phyloP scores from a whole-genome alignment of 2,888 invertebrate species.

The Sthenelais limicola region DNA sequence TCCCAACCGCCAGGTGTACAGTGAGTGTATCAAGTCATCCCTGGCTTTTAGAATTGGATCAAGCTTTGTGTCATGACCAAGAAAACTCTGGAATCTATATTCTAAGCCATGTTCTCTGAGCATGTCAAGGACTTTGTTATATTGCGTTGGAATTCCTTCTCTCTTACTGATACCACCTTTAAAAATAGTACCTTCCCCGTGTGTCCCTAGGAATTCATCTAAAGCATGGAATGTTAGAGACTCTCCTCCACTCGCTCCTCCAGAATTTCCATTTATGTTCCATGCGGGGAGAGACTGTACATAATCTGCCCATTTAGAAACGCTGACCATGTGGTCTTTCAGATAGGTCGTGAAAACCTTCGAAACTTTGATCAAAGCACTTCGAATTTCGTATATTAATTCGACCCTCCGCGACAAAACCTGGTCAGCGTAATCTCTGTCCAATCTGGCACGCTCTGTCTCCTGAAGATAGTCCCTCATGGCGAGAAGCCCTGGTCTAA shows the following conservation, averaged over 20 bases:
- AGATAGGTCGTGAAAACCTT: slow-evolving; percentile 23
- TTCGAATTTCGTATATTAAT: slow-evolving; percentile 8
- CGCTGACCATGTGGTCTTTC: slow-evolving; percentile 3
- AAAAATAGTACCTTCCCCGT: slow-evolving; percentile 26
- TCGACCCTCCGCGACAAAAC: slow-evolving; percentile 24
- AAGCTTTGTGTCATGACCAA: background rate
- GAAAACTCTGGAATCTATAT: slow-evolving; percentile 35
- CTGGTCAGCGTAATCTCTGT: background rate
- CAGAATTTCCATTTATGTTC: slow-evolving; percentile 33
- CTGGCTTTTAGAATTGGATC: slow-evolving; percentile 26
- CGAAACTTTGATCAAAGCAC: background rate
- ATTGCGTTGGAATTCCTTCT: slow-evolving; percentile 16
- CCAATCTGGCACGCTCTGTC: slow-evolving; percentile 28
- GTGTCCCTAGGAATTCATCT: slow-evolving; percentile 35
- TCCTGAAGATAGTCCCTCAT: slow-evolving; percentile 22
- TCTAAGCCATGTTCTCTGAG: background rate
- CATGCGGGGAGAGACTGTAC: slow-evolving; percentile 32
- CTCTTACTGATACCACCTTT: slow-evolving; percentile 17
- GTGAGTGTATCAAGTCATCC: slow-evolving; percentile 28
- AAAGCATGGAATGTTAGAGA: slow-evolving; percentile 26
- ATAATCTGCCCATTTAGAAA: slow-evolving; percentile 13
- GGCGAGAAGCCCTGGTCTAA: slow-evolving; percentile 7
- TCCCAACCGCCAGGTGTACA: slow-evolving; percentile 31
- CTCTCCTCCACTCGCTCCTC: slow-evolving; percentile 36
- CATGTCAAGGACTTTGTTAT: slow-evolving; percentile 15